Evolutionary conservation across 2,888 invertebrate genomes (phyloP).

Genomic region (Brachyptera risi): DNA sequence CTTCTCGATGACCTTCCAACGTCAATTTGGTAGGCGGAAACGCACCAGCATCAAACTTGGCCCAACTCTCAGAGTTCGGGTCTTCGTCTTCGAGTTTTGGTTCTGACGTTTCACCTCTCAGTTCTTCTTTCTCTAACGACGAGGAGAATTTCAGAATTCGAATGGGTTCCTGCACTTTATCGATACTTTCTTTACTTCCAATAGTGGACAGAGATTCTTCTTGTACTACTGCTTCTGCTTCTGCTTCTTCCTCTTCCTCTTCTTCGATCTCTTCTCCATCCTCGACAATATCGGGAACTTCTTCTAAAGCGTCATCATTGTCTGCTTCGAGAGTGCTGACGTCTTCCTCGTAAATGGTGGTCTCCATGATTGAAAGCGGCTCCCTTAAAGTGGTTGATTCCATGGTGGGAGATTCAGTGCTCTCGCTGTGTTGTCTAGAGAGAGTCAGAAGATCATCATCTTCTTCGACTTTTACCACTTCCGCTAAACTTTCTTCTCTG

Average conservation of each 20-base stretch:
- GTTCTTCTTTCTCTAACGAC: background rate
- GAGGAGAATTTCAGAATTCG: background rate
- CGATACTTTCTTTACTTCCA: background rate
- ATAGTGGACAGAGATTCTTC: conserved; percentile 31
- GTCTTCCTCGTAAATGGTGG: conserved; percentile 39
- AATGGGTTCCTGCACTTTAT: background rate
- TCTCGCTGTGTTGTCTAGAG: conserved; percentile 38
- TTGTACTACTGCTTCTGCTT: conserved; percentile 34
- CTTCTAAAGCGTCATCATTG: conserved; percentile 39
- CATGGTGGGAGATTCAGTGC: conserved; percentile 37
- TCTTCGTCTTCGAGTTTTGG: conserved; percentile 37
- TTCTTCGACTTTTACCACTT: too few species aligned
- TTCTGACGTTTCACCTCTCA: conserved; percentile 41
- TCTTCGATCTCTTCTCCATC: conserved; percentile 42
- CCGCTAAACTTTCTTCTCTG: conserved; percentile 37
- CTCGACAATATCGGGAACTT: conserved; percentile 42
- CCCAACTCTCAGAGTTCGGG: conserved; percentile 52
- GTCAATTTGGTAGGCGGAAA: conserved; percentile 40
- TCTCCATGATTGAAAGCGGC: conserved; percentile 39
- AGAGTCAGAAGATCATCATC: conserved; percentile 34
- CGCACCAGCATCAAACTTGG: conserved; percentile 50
- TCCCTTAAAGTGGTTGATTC: conserved; percentile 35
- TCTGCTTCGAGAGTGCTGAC: conserved; percentile 37
- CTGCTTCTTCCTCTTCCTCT: conserved; percentile 33
- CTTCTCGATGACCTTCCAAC: conserved; percentile 36